Conservation (phyloP, 2,888 invertebrate genomes). For the Desoria tigrina region DNA sequence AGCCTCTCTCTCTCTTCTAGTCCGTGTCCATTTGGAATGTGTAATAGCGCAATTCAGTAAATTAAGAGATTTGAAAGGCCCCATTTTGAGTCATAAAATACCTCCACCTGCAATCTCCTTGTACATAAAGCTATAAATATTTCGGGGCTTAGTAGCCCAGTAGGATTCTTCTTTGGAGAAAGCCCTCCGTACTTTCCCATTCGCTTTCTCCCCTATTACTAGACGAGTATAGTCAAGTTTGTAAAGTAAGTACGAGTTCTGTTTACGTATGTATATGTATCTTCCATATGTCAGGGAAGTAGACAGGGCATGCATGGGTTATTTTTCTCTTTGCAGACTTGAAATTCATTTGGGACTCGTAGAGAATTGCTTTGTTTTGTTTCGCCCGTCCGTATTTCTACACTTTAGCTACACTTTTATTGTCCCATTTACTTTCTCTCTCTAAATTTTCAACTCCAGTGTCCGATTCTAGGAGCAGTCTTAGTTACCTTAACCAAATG, state of each 20-base stretch:
- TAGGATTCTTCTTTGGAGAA: neutral
- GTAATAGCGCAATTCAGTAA: constrained; percentile 1
- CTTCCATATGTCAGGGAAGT: neutral
- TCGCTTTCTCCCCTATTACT: too few relatives aligned
- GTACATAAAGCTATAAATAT: constrained; percentile 9
- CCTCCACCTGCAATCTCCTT: constrained; percentile 5
- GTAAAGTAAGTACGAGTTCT: too few relatives aligned
- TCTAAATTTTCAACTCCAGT: neutral
- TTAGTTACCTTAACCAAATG: neutral
- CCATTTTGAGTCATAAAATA: neutral
- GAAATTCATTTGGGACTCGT: constrained; percentile 28
- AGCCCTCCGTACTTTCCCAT: too few relatives aligned
- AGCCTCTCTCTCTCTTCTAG: neutral
- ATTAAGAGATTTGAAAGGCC: constrained; percentile 16
- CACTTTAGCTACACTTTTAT: constrained; percentile 28
- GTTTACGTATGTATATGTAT: neutral
- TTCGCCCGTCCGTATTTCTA: constrained; percentile 14
- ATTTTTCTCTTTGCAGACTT: constrained; percentile 11
- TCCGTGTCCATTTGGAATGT: neutral
- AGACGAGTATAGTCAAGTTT: neutral
- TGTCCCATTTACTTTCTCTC: constrained; percentile 37
- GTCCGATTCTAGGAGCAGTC: neutral
- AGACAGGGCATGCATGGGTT: constrained; percentile 10
- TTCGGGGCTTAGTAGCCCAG: neutral
- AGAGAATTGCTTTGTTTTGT: constrained; percentile 35